phyloP scores from a whole-genome alignment of 30 jellyfish, hydroid and myxozoan genomes.

The Turritopsis dohrnii region DNA sequence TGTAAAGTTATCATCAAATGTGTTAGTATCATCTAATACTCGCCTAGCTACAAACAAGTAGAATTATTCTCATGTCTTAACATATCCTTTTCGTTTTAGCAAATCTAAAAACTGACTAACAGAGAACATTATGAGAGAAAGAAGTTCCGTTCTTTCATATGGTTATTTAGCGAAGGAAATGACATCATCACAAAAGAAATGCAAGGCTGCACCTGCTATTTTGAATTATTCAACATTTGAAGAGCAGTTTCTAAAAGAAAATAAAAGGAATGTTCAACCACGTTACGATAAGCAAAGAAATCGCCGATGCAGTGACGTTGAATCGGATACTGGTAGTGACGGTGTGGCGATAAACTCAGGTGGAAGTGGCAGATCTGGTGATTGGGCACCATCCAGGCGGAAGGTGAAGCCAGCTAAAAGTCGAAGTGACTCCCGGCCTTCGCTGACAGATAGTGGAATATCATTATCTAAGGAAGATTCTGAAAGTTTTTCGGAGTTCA shows the following conservation, averaged over 20 bases:
- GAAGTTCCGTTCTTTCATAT: background rate
- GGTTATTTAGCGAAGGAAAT: conserved; percentile 2
- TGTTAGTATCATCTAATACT: background rate
- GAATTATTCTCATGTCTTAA: background rate
- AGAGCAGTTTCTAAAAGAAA: conserved; percentile 15
- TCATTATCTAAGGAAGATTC: conserved; percentile 24
- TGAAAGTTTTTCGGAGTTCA: conserved; percentile 14
- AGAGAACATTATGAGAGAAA: background rate
- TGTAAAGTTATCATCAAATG: background rate
- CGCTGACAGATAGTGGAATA: conserved; percentile 29
- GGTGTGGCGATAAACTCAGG: conserved; percentile 29
- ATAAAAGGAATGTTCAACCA: conserved; percentile 5
- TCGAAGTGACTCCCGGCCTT: conserved; percentile 5
- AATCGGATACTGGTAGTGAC: conserved; percentile 32
- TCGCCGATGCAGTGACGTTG: conserved; percentile 20
- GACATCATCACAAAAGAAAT: background rate
- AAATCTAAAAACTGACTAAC: background rate
- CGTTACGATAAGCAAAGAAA: conserved; percentile 10
- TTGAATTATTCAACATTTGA: conserved; percentile 26
- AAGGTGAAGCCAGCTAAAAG: background rate
- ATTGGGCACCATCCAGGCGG: conserved; percentile 28
- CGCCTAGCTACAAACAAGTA: background rate
- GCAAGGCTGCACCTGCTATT: background rate
- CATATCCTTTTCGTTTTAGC: background rate
- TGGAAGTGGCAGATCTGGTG: conserved; percentile 34